Base-by-base conservation (phyloP, 2,888 invertebrate species). In the Rhagophthalmus giganteus region DNA sequence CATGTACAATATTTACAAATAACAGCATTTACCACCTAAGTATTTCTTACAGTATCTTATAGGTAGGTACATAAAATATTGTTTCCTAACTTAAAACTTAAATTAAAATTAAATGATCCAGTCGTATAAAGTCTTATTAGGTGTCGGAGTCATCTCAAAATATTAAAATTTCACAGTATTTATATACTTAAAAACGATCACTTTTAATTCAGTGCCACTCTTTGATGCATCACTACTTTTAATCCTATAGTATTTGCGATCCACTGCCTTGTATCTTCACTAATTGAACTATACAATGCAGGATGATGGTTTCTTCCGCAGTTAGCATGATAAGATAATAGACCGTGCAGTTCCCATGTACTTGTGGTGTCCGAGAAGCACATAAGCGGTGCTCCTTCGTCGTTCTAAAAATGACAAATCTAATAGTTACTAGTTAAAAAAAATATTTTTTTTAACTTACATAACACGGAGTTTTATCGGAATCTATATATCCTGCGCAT, bases 341-440 rank as follows among this genome's bases (percentile, higher is more conserved):
- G 69, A 9, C 84, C 84, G 56, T 81, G 80, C 33, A 84, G 72
- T 64, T 81, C 80, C 83, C 83, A 84, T 38, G 74, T 72, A 24
- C 76, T 76, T 2, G 73, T 72, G 11, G 63, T 60, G 46, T 79
- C 78, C 31, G 75, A 78, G 61, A 78, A 74, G 61, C 85, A 85
- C 79, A 84, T 81, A 45, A 85, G 62, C 6, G 84, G 83, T 11
- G 83, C 81, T n/a, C 84, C 84, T 70, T 83, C 82, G 59, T 84
- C 83, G 60, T 82, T 82, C 84, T 85, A 62, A 38, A 75, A 73
- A 55, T 14, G 35, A 8, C 14, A 28, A 1, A 24, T 34, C 24
- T 15, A 34, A 27, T 27, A 27, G n/a, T 24, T 24, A 6, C 7
- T 6, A 6, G 24, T 5, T 6, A 24, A 20, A 32, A 20, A 31